A percentile compares a stretch with the other conserved stretches of the same genome.
phyloP scores from a whole-genome alignment of 2,113 vertebrate species.

The Sigmodon hispidus region DNA sequence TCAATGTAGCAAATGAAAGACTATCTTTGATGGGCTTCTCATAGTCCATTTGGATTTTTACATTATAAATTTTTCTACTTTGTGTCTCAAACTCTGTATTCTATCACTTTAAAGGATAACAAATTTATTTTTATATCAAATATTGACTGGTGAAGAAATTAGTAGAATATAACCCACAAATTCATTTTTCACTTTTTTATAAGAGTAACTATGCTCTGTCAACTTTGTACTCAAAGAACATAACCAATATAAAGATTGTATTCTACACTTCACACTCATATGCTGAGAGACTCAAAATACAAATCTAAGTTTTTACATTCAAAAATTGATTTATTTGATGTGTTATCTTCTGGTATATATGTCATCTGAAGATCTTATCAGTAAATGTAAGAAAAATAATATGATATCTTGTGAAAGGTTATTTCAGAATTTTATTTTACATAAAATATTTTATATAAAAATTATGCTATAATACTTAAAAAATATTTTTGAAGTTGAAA shows the following conservation, averaged over 20 bases:
- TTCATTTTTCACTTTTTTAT: neutral
- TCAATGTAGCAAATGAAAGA: accelerated
- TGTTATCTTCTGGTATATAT: neutral
- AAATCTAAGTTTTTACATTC: neutral
- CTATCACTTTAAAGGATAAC: neutral
- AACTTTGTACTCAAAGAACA: neutral
- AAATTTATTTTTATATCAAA: neutral
- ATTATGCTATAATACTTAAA: neutral
- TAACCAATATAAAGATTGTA: neutral
- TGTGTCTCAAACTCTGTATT: neutral
- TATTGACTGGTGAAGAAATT: neutral
- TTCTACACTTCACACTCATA: neutral
- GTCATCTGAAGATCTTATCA: neutral
- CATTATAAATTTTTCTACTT: neutral
- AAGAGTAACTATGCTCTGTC: neutral
- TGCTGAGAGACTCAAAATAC: neutral
- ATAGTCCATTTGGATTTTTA: neutral
- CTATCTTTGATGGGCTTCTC: neutral
- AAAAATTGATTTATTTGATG: neutral
- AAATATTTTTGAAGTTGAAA: neutral
- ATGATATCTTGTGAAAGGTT: neutral
- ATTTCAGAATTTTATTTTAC: too few relatives aligned
- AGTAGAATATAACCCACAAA: neutral
- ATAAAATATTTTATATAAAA: too few relatives aligned
- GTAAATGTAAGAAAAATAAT: neutral